phyloP scores from a whole-genome alignment of 2,797 vertebrate genomes.

The Geotrypetes seraphini region DNA sequence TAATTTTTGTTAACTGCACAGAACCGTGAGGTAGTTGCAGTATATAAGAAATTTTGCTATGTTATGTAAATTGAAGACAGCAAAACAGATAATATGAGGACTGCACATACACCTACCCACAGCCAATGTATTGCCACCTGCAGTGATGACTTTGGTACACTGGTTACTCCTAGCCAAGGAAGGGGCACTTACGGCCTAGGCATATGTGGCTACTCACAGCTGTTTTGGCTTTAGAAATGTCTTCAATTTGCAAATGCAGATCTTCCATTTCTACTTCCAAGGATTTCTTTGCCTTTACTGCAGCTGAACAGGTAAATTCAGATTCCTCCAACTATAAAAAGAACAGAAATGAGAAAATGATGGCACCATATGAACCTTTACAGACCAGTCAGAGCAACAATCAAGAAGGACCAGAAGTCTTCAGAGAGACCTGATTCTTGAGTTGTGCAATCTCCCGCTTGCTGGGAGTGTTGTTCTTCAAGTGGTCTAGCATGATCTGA shows the following conservation, averaged over 20 bases:
- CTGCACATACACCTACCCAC: too few species aligned
- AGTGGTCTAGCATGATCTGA: slow-evolving; percentile 95
- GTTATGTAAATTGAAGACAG: too few species aligned
- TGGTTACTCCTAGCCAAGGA: too few species aligned
- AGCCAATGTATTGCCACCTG: too few species aligned
- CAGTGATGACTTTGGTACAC: too few species aligned
- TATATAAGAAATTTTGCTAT: too few species aligned
- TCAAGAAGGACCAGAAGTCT: not conserved
- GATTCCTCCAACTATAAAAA: slow-evolving; percentile 85
- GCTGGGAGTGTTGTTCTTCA: slow-evolving; percentile 93
- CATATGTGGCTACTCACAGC: slow-evolving; percentile 51
- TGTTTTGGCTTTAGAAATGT: slow-evolving; percentile 84
- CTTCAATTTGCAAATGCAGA: slow-evolving; percentile 91
- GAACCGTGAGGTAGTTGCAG: too few species aligned
- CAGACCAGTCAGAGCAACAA: too few species aligned
- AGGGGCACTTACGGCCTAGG: too few species aligned
- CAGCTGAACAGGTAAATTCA: slow-evolving; percentile 83
- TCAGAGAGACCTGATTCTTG: slow-evolving; percentile 80
- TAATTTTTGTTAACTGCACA: too few species aligned
- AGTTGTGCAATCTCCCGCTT: slow-evolving; percentile 94
- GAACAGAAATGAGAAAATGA: not conserved
- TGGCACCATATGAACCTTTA: fast-evolving
- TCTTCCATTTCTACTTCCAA: slow-evolving; percentile 97
- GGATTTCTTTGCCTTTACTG: slow-evolving; percentile 88
- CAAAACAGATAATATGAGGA: too few species aligned